Percentiles rank a stretch among this genome's conserved stretches.
Evolutionary conservation across 2,888 invertebrate genomes (phyloP).

Genomic region (Orthosia gracilis): DNA sequence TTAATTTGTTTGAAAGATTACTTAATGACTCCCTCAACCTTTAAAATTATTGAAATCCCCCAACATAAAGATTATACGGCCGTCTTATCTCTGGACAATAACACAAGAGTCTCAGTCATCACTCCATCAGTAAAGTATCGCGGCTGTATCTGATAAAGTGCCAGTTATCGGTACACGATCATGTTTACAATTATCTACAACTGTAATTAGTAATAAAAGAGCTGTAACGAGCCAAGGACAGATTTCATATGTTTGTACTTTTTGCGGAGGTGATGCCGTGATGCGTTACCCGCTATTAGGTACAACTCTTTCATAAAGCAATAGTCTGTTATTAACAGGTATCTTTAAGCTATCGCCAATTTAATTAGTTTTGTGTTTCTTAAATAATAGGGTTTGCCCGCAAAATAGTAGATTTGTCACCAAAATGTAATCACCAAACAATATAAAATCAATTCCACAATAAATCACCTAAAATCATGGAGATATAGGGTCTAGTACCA

Average conservation of each 20-base stretch:
- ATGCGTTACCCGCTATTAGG: conserved; percentile 7
- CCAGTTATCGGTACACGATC: conserved; percentile 30
- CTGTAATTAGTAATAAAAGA: conserved; percentile 25
- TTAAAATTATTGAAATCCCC: conserved; percentile 22
- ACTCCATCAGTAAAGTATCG: conserved; percentile 10
- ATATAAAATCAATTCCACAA: too few relatives aligned
- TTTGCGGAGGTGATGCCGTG: conserved; percentile 20
- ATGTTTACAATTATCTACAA: conserved; percentile 29
- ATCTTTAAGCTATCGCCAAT: too few relatives aligned
- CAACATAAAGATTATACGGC: conserved; percentile 28
- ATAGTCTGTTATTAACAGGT: too few relatives aligned
- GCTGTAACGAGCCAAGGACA: conserved; percentile 44
- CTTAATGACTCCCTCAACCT: conserved; percentile 3
- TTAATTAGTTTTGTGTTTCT: too few relatives aligned
- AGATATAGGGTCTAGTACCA: too few relatives aligned
- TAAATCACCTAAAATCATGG: too few relatives aligned
- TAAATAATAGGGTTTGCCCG: too few relatives aligned
- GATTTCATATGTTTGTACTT: conserved; percentile 27
- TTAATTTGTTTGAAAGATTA: neutral
- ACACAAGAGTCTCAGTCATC: conserved; percentile 3
- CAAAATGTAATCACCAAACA: too few relatives aligned
- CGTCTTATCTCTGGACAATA: conserved; percentile 11
- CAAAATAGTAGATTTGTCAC: too few relatives aligned
- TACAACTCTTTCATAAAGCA: neutral
- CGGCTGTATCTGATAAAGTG: conserved; percentile 32